Evolutionary conservation across 2,888 invertebrate genomes (phyloP), one percentile per base, ranked within the genome.

Genomic region (Brachyptera putata): DNA sequence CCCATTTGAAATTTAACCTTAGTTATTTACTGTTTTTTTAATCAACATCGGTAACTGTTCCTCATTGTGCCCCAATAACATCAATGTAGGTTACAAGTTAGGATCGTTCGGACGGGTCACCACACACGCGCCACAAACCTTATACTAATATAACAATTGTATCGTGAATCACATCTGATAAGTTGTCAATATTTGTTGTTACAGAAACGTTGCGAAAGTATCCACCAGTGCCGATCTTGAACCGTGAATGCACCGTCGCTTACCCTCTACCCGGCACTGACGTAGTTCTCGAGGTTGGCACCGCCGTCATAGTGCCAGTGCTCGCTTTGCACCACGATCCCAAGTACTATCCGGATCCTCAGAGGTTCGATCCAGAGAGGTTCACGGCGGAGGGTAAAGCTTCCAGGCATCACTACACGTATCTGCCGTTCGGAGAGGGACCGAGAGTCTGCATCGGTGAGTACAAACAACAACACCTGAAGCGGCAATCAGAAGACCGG

Each of bases 321-420:
- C 57, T 62, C 25, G 63, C 63, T 1, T 30, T 71, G 16, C 71
- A 71, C 56, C 65, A 63, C 24, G 67, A 69, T 55, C 60, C 63
- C 4, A 62, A 68, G 18, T 65, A 65, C 62, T 71, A 65, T 56
- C 67, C 69, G 1, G 66, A 71, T 21, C 70, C 70, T 0, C 65
- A 68, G 18, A 67, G 65, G 57, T 71, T 71, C 61, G 66, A 71
- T 55, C 71, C 71, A 0, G 70, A 70, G 26, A 61, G 70, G 46
- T 46, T 46, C 46, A 18, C 21, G 4, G 21, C 18, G 5, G 46
- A 46, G 46, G 46, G 22, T 13, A 46, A 46, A 13, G 24, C 21
- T 5, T 21, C 46, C 11, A 3, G 46, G 9, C 46, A 22, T 13
- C 46, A 46, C n/a, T 46, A 46, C 46, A 22, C 46, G 22, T 46